Percentiles rank a stretch among this genome's conserved stretches.
phyloP scores from a whole-genome alignment of 2,113 vertebrate genomes.

The Antechinus stuartii region DNA sequence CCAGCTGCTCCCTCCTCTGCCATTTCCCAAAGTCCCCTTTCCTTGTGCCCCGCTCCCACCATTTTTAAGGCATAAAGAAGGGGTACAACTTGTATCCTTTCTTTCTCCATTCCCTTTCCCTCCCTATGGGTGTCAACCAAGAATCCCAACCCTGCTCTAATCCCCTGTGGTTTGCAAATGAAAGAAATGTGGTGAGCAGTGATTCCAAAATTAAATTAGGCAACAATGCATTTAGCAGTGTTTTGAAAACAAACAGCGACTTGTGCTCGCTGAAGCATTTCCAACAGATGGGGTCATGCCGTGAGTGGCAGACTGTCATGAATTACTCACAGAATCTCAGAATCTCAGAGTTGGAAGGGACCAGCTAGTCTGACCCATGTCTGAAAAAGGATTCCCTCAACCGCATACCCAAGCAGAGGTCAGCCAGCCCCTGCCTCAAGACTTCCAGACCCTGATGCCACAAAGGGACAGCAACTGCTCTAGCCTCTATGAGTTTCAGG shows the following conservation, averaged over 20 bases:
- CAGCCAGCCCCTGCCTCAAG: background rate
- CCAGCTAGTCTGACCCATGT: background rate
- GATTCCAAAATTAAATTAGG: slow-evolving; percentile 46
- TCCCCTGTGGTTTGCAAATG: slow-evolving; percentile 49
- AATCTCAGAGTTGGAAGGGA: background rate
- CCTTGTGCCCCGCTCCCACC: background rate
- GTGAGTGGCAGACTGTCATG: slow-evolving; percentile 40
- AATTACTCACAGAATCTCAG: slow-evolving; percentile 24
- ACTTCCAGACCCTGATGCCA: slow-evolving; percentile 26
- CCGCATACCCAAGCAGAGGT: background rate
- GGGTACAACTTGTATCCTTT: slow-evolving; percentile 53
- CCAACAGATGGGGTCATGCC: slow-evolving; percentile 22
- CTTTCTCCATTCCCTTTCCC: slow-evolving; percentile 45
- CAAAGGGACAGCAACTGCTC: background rate
- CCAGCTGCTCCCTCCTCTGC: background rate
- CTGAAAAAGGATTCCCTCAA: background rate
- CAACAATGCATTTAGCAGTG: slow-evolving; percentile 10
- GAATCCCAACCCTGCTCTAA: slow-evolving; percentile 60
- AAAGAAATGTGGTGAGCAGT: slow-evolving; percentile 37
- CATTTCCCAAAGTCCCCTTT: background rate
- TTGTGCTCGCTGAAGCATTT: slow-evolving; percentile 35
- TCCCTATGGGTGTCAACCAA: slow-evolving; percentile 54
- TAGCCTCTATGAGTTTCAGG: background rate
- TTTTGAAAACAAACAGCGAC: slow-evolving; percentile 50
- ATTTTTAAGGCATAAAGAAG: slow-evolving; percentile 52